Base-by-base conservation (phyloP, 2,113 vertebrate genomes). In the Vireo altiloquus region DNA sequence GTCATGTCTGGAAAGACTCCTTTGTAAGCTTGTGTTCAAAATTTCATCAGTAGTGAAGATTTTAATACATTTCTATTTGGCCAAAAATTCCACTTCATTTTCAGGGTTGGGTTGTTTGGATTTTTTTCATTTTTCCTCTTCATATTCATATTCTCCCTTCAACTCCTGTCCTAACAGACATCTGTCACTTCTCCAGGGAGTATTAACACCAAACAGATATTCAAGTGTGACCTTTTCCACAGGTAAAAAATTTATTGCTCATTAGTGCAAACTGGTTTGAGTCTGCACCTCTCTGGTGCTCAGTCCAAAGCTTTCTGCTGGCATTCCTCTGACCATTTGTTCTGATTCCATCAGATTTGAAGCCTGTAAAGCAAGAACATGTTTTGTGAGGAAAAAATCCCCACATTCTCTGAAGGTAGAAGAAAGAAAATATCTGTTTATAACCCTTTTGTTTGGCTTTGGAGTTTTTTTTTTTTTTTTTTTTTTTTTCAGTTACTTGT, bases 391-490 rank as follows among this genome's bases (percentile, higher is more conserved):
- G 14, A 8, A 54, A 46, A 47, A 59, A 71, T 17, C 2, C 5
- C 11, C 20, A 11, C 18, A 24, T 1, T 42, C 10, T 87, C 61
- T 91, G 74, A 87, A 95, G 46, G 37, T 2, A 89, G n/a, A 76
- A 87, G 44, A 57, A 74, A 90, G 42, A 86, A 92, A 63, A 57
- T 37, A 84, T 4, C 87, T 85, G 56, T 63, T 92, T 87, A 53
- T 33, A 89, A 71, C 3, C 27, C 54, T 59, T 88, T 74, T 21
- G 56, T 80, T 77, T 74, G 63, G 24, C 19, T 84, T 72, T 52
- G 46, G 47, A 4, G 1, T 1, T 3, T 42, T 37, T 28, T 21
- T 4, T 35, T 30, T 2, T 17, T 17, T 3, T 4, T 4, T 25
- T 37, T 50, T 46, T 56, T 79, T 60, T 11, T 16, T 3, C 3